phyloP scores from a whole-genome alignment of 2,888 invertebrate species.

The Cosmopolites sordidus region DNA sequence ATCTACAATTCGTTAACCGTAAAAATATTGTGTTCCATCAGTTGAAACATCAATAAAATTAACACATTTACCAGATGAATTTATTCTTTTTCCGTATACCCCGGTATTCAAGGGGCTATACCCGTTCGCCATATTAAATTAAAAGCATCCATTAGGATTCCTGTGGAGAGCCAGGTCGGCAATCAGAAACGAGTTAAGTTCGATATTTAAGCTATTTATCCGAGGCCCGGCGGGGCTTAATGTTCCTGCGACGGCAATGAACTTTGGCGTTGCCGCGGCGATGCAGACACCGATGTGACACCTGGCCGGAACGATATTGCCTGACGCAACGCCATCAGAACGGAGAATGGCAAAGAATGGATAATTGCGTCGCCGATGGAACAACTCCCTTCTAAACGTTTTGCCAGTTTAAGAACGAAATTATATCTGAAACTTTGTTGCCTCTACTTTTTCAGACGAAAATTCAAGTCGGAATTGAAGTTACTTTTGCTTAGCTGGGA shows the following conservation, averaged over 20 bases:
- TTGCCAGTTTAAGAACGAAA: no score
- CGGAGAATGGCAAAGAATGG: background rate
- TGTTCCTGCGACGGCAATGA: slow-evolving; percentile 33
- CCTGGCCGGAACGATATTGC: slow-evolving; percentile 35
- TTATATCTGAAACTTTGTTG: no score
- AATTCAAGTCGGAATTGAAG: no score
- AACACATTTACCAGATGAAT: no score
- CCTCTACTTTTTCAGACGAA: no score
- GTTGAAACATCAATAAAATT: no score
- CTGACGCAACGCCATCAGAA: slow-evolving; percentile 18
- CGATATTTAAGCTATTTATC: slow-evolving; percentile 40
- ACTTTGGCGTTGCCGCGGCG: slow-evolving; percentile 30
- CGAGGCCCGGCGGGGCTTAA: slow-evolving; percentile 33
- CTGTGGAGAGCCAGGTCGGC: slow-evolving; percentile 25
- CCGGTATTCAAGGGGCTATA: no score
- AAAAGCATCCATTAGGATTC: slow-evolving; percentile 23
- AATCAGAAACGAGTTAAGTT: slow-evolving; percentile 39
- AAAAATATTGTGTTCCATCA: no score
- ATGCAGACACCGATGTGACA: slow-evolving; percentile 30
- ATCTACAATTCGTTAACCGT: no score
- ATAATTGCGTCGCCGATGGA: background rate
- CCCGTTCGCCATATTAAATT: slow-evolving; percentile 21
- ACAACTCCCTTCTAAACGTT: no score
- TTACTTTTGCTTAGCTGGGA: no score
- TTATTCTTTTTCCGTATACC: no score